Conservation (phyloP, 2,888 invertebrate genomes). For the Lepidochrysops patricia region DNA sequence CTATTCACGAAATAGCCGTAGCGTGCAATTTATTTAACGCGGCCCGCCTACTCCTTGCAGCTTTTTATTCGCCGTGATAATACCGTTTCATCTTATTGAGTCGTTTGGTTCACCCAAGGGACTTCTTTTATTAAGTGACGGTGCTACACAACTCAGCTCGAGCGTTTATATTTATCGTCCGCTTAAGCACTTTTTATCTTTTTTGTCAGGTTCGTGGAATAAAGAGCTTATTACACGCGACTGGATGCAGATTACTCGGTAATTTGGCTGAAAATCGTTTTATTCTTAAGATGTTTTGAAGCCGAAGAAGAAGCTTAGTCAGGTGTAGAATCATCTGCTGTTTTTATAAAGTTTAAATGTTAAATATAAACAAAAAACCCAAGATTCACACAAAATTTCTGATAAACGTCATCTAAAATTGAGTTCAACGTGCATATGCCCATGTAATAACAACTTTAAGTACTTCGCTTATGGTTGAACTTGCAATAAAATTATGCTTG, state of each 20-base stretch:
- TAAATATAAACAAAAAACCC: too few relatives aligned
- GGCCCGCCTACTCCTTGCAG: constrained; percentile 55
- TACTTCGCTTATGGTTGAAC: too few relatives aligned
- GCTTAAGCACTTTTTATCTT: constrained; percentile 5
- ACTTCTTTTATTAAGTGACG: constrained; percentile 65
- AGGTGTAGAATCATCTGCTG: too few relatives aligned
- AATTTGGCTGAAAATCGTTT: background rate
- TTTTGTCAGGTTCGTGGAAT: constrained; percentile 4
- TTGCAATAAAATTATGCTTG: too few relatives aligned
- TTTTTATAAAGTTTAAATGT: too few relatives aligned
- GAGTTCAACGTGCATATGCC: too few relatives aligned
- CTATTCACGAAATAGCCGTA: constrained; percentile 20
- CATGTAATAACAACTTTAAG: too few relatives aligned
- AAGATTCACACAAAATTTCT: too few relatives aligned
- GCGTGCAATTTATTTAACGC: constrained; percentile 68
- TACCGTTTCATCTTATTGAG: constrained; percentile 63
- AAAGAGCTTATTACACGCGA: background rate
- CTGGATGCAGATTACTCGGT: background rate
- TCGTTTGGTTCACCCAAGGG: constrained; percentile 55
- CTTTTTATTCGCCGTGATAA: constrained; percentile 55
- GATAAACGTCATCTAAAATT: too few relatives aligned
- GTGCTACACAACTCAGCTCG: constrained; percentile 44
- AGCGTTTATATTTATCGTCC: constrained; percentile 29
- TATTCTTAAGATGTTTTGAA: too few relatives aligned
- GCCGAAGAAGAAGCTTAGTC: too few relatives aligned